Evolutionary conservation across 1,140 invertebrate species (phyloP).

Genomic region (Drusus annulatus): DNA sequence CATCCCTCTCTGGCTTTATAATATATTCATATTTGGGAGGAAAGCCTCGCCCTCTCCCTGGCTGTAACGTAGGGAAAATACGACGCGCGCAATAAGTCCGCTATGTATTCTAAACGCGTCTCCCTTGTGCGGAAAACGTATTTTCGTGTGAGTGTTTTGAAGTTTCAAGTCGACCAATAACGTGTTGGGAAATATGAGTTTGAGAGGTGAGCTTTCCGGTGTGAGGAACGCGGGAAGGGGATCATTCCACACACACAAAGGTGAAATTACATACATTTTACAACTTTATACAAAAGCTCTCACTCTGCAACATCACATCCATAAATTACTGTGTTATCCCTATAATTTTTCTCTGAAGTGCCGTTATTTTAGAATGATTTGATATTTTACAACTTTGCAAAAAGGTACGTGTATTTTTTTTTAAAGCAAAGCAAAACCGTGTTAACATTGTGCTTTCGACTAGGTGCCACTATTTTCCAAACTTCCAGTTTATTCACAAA

Average conservation of each 20-base stretch:
- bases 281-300: too few relatives aligned
- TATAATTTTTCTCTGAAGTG: too few relatives aligned
- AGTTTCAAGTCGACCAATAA: slow-evolving; percentile 59
- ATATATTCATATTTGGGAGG: slow-evolving; percentile 55
- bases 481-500: too few relatives aligned
- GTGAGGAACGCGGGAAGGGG: slow-evolving; percentile 19
- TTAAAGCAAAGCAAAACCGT: too few relatives aligned
- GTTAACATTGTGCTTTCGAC: too few relatives aligned
- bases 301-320: too few relatives aligned
- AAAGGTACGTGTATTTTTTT: too few relatives aligned
- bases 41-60: slow-evolving; percentile 38
- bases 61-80: slow-evolving; percentile 52
- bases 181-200: slow-evolving; percentile 57
- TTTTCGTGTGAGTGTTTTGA: slow-evolving; percentile 55
- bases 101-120: slow-evolving; percentile 48
- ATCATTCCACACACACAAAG: neutral
- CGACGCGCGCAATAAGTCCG: slow-evolving; percentile 48
- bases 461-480: too few relatives aligned
- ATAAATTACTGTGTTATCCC: too few relatives aligned
- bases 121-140: slow-evolving; percentile 46
- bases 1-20: slow-evolving; percentile 49
- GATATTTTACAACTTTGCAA: too few relatives aligned
- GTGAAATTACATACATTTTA: too few relatives aligned
- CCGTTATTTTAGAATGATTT: too few relatives aligned
- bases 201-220: slow-evolving; percentile 14